These are phyloP conservation scores for Aphidoletes aphidimyza DNA, from an alignment of 2,888 invertebrate species.

Conservation along the genomic window DNA sequence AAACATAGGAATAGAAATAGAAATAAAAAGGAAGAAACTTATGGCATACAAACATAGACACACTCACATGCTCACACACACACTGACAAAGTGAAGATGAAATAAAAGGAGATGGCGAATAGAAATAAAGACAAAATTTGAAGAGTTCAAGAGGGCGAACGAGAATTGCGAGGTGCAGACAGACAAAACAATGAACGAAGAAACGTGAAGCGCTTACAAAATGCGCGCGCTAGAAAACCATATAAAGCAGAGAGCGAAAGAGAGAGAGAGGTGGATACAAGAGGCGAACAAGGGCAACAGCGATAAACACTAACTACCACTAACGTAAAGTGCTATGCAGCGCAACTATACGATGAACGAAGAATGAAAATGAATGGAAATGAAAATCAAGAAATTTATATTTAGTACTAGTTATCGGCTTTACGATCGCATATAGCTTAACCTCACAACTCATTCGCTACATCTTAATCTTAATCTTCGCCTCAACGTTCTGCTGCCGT, in stretches of 20 bases:
- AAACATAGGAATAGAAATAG: no score
- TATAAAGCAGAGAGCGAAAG: background rate
- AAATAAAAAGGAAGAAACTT: background rate
- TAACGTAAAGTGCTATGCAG: background rate
- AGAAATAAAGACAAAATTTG: conserved; percentile 3
- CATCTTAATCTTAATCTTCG: conserved; percentile 54
- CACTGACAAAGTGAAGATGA: conserved; percentile 6
- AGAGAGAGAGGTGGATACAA: background rate
- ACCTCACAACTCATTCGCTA: conserved; percentile 53
- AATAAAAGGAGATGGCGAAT: background rate
- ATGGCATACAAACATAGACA: no score
- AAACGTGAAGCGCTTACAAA: conserved; percentile 44
- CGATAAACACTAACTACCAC: conserved; percentile 32
- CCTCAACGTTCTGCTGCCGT: no score
- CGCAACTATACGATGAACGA: background rate
- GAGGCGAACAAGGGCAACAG: background rate
- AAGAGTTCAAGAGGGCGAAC: background rate
- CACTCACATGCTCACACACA: no score
- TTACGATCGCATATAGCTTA: conserved; percentile 49
- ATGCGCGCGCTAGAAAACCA: background rate
- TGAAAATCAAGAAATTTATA: conserved; percentile 40
- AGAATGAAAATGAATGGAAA: conserved; percentile 48
- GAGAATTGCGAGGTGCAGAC: background rate
- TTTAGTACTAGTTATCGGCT: conserved; percentile 48
- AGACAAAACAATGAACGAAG: conserved; percentile 49